These are phyloP conservation scores for Polydrusus cervinus DNA, from an alignment of 2,888 invertebrate genomes.

Conservation along the genomic window DNA sequence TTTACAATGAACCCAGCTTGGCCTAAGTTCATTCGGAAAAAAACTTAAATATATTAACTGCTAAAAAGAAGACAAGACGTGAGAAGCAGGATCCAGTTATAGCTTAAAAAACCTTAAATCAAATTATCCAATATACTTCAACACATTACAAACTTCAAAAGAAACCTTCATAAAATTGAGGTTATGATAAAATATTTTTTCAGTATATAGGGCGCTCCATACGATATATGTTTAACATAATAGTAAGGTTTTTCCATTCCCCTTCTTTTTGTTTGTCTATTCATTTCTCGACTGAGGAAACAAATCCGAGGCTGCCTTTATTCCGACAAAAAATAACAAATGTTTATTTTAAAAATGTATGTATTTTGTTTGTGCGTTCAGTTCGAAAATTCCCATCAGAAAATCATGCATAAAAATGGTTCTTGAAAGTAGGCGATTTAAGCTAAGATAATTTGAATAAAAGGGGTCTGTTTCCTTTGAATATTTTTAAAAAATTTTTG, in stretches of 20 bases:
- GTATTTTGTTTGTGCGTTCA: slow-evolving; percentile 17
- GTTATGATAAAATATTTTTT: slow-evolving; percentile 31
- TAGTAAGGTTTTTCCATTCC: slow-evolving; percentile 1
- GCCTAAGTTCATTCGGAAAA: no score
- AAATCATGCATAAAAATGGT: slow-evolving; percentile 7
- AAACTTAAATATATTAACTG: no score
- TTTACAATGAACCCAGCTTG: no score
- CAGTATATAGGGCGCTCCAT: slow-evolving; percentile 26
- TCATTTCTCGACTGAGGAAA: slow-evolving; percentile 16
- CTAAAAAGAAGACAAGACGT: no score
- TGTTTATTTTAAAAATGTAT: slow-evolving; percentile 25
- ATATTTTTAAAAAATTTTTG: no score
- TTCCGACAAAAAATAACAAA: slow-evolving; percentile 24
- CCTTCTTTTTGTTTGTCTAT: slow-evolving; percentile 38
- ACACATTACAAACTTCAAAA: background rate
- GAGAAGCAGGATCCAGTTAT: no score
- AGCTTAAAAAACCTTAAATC: no score
- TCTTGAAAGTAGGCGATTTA: background rate
- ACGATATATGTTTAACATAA: slow-evolving; percentile 41
- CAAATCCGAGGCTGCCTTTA: slow-evolving; percentile 33
- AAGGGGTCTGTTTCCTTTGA: no score
- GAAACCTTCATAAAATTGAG: slow-evolving; percentile 9
- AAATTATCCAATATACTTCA: no score
- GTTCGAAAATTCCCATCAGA: background rate
- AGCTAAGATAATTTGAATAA: no score